These are phyloP conservation scores for Sarotherodon lohbergeri DNA, from an alignment of 2,113 vertebrate species.

Conservation along the genomic window DNA sequence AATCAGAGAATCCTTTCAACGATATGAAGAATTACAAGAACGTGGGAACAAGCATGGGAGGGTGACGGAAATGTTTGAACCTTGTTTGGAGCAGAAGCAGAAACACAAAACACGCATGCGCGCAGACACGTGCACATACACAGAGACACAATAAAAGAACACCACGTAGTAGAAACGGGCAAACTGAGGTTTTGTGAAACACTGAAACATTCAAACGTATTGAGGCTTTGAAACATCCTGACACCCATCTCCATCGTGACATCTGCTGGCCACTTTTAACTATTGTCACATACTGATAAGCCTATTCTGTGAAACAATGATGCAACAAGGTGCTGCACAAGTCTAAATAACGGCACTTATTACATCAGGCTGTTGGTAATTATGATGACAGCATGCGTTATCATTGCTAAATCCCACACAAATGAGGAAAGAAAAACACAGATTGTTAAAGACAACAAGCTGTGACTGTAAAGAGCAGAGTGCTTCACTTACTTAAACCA, in stretches of 20 bases:
- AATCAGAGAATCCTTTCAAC: background rate
- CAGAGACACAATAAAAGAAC: background rate
- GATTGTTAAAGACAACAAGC: background rate
- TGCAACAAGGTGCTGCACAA: background rate
- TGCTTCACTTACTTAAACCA: rapidly evolving
- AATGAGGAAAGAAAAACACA: background rate
- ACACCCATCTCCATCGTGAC: rapidly evolving
- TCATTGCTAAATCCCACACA: background rate
- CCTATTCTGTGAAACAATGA: background rate
- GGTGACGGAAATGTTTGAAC: background rate
- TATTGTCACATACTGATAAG: background rate
- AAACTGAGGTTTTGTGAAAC: background rate
- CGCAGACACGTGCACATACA: too few relatives aligned
- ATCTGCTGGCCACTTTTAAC: background rate
- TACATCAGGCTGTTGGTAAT: background rate
- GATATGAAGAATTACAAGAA: background rate
- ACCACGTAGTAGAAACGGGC: background rate
- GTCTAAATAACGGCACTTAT: background rate
- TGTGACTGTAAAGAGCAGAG: background rate
- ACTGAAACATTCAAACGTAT: rapidly evolving
- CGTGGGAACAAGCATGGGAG: rapidly evolving
- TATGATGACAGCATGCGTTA: background rate
- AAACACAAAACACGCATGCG: background rate
- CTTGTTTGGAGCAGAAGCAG: background rate
- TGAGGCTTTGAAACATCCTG: background rate